Percentiles rank a stretch among this genome's conserved stretches.
Evolutionary conservation across 2,888 invertebrate species (phyloP).

Genomic region (Suillia variegata): DNA sequence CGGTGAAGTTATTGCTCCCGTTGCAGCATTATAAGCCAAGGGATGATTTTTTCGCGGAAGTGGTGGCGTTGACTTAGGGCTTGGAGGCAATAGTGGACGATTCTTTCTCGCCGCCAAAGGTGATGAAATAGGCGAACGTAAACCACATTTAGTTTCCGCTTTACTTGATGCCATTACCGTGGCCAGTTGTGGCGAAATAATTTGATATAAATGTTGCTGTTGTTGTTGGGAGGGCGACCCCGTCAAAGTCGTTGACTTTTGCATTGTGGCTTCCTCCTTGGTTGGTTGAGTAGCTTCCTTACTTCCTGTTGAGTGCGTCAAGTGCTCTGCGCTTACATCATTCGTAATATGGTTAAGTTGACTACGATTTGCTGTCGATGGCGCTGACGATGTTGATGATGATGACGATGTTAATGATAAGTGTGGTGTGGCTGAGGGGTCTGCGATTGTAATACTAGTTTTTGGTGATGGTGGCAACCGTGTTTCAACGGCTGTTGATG

Average conservation of each 20-base stretch:
- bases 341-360: conserved; percentile 9
- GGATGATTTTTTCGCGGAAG: conserved; percentile 47
- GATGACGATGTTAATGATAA: conserved; percentile 24
- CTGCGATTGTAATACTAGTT: too few species aligned
- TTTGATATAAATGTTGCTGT: conserved; percentile 36
- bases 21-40: conserved; percentile 47
- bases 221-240: conserved; percentile 20
- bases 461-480: conserved; percentile 4
- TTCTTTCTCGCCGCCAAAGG: conserved; percentile 48
- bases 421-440: too few species aligned
- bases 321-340: conserved; percentile 25
- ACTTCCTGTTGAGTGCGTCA: conserved; percentile 13
- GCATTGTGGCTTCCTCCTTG: conserved; percentile 31
- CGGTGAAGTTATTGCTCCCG: conserved; percentile 41
- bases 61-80: conserved; percentile 54
- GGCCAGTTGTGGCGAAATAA: conserved; percentile 51
- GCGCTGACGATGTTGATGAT: conserved; percentile 19
- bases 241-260: conserved; percentile 31
- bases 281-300: conserved; percentile 8
- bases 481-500: conserved; percentile 18
- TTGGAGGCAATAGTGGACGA: conserved; percentile 41
- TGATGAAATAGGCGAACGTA: conserved; percentile 52
- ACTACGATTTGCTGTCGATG: conserved; percentile 13
- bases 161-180: conserved; percentile 46
- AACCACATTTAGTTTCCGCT: conserved; percentile 44